Conservation (phyloP, 2,888 invertebrate species). For the Leptopilina drosophilae region DNA sequence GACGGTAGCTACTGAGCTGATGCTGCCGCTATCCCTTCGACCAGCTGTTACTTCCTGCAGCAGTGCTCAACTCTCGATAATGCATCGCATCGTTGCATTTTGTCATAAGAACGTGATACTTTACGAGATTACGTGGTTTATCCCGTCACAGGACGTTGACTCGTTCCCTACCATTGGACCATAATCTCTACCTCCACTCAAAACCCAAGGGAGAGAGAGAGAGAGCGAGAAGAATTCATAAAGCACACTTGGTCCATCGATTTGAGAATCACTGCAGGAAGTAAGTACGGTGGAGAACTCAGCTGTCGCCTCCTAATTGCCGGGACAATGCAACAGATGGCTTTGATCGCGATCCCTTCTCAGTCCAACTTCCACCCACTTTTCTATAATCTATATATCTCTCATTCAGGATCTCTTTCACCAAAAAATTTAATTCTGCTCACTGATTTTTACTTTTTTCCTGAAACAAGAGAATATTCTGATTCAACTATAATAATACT, state of each 20-base stretch:
- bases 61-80: constrained; percentile 57
- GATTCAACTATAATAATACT: neutral
- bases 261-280: constrained; percentile 74
- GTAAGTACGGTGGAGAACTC: constrained; percentile 74
- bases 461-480: no score
- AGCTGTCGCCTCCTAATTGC: constrained; percentile 77
- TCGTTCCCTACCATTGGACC: neutral
- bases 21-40: constrained; percentile 63
- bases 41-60: constrained; percentile 68
- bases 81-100: constrained; percentile 48
- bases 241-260: constrained; percentile 69
- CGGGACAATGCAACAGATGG: constrained; percentile 77
- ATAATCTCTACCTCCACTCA: neutral
- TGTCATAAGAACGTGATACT: constrained; percentile 48
- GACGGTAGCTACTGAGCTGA: constrained; percentile 55
- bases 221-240: constrained; percentile 65
- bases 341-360: constrained; percentile 76
- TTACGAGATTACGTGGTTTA: constrained; percentile 29
- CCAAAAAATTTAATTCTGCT: constrained; percentile 51
- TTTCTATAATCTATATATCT: constrained; percentile 48
- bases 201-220: neutral
- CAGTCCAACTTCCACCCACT: constrained; percentile 53
- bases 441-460: neutral
- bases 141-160: constrained; percentile 8
- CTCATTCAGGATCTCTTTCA: neutral